Evolutionary conservation across 2,797 vertebrate genomes (phyloP), one percentile per base, ranked within the genome.

Genomic region (Parauchenoglanis ngamensis): DNA sequence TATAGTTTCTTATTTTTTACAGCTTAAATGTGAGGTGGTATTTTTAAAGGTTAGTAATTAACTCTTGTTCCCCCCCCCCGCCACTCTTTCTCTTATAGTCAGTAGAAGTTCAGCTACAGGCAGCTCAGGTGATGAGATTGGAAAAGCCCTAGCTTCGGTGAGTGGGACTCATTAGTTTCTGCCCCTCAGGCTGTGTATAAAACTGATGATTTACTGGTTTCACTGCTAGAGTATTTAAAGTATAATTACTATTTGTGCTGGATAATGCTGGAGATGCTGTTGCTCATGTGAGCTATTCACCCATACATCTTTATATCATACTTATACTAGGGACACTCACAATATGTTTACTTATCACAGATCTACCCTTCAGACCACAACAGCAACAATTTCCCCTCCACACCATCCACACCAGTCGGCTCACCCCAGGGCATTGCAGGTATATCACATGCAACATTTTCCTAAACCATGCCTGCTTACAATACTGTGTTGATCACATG

Each of bases 321-420:
- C 4, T 73, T 52, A 5, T 57, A 81, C 57, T 44, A 35, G 10
- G 56, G 7, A 13, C 11, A 25, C 77, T 59, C 17, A 79, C 54
- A 56, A 12, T 59, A 40, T 70, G 25, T 90, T 70, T 91, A 3
- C 73, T 82, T 3, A 3, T 88, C 91, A 15, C 92, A 99, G 98
- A 99, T 99, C 94, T 99, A 99, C 91, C 98, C 98, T 52, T 98
- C 98, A 0, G 98, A 99, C 93, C 98, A 98, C 94, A 98, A 97
- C 92, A 98, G 97, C 93, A 99, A 97, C 96, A 99, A 98, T 93
- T 97, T 97, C 93, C 97, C 98, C 2, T 96, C 98, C 67, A 98
- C 97, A 76, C 97, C 98, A 91, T 98, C 98, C 0, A 98, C 98
- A 79, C 98, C 98, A 0, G 97, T 98, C 88, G 98, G 98, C 87